Evolutionary conservation across 1,140 invertebrate genomes (phyloP).

Genomic region (Zaprionus tsacasi): DNA sequence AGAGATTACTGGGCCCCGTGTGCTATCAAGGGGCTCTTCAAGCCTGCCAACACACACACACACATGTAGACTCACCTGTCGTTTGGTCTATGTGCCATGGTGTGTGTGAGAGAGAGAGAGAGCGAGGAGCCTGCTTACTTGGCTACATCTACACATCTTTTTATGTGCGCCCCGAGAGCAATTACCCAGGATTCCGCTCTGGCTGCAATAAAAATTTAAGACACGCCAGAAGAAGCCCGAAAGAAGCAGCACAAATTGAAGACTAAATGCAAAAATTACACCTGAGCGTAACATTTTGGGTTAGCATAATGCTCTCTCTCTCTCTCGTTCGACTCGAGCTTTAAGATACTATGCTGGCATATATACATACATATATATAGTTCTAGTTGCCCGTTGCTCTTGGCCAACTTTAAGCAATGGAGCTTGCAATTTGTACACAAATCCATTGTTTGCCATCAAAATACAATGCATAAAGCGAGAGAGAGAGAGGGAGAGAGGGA

Average conservation of each 20-base stretch:
- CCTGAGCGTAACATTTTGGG: conserved; percentile 61
- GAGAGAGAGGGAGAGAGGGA: not conserved
- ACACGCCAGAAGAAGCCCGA: conserved; percentile 37
- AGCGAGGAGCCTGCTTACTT: conserved; percentile 63
- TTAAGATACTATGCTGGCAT: conserved; percentile 7
- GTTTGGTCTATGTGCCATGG: conserved; percentile 24
- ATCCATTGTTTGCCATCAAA: conserved; percentile 44
- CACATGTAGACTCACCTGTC: conserved; percentile 23
- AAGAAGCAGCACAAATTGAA: conserved; percentile 54
- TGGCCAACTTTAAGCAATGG: conserved; percentile 31
- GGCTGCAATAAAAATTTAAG: conserved; percentile 80
- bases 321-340: conserved; percentile 12
- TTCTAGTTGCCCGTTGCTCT: not conserved
- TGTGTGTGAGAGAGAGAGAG: too few relatives aligned
- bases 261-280: conserved; percentile 78
- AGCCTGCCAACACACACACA: conserved; percentile 19
- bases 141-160: conserved; percentile 81
- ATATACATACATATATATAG: not conserved
- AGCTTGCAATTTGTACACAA: conserved; percentile 51
- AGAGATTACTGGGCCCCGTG: conserved; percentile 56
- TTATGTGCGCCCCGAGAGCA: conserved; percentile 76
- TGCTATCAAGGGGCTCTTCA: conserved; percentile 77
- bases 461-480: conserved; percentile 34
- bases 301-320: conserved; percentile 17
- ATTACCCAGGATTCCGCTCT: conserved; percentile 75